Evolutionary conservation across 2,797 vertebrate genomes (phyloP).

Genomic region (Helicolenus hilgendorfi): DNA sequence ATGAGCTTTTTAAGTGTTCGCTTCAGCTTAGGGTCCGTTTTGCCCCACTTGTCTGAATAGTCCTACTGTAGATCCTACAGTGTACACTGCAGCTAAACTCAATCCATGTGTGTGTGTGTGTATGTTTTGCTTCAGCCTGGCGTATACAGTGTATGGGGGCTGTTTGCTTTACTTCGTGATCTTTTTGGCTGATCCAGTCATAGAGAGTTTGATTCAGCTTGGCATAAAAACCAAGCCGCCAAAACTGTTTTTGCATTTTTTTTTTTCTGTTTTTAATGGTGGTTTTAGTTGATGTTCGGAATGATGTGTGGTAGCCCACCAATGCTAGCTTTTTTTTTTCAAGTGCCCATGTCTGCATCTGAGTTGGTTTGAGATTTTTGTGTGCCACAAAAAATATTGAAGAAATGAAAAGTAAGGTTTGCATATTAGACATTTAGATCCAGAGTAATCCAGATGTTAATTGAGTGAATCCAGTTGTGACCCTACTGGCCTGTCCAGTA

Average conservation of each 20-base stretch:
- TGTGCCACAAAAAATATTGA: not conserved
- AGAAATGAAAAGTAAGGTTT: not conserved
- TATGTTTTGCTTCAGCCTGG: conserved; percentile 13
- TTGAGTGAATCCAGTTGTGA: not conserved
- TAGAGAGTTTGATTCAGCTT: conserved; percentile 28
- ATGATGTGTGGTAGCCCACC: conserved; percentile 22
- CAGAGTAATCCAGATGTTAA: not conserved
- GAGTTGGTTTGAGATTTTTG: not conserved
- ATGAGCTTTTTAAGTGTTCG: not conserved
- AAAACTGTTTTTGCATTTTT: not conserved
- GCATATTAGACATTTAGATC: not conserved
- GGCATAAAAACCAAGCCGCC: not conserved
- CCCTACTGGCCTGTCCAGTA: not conserved
- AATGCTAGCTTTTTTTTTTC: not conserved
- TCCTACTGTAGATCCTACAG: conserved; percentile 32
- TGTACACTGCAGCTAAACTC: not conserved
- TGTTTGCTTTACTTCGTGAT: conserved; percentile 48
- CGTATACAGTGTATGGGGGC: not conserved
- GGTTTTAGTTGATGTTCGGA: conserved; percentile 23
- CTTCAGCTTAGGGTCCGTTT: conserved; percentile 29
- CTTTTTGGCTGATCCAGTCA: conserved; percentile 14
- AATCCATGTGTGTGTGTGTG: not conserved
- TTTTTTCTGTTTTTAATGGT: conserved; percentile 9
- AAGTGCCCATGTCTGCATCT: not conserved
- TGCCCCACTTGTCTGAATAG: conserved; percentile 28